Percentiles rank a stretch among this genome's conserved stretches.
Conservation (phyloP, 2,113 vertebrate species). For the Scomber colias region DNA sequence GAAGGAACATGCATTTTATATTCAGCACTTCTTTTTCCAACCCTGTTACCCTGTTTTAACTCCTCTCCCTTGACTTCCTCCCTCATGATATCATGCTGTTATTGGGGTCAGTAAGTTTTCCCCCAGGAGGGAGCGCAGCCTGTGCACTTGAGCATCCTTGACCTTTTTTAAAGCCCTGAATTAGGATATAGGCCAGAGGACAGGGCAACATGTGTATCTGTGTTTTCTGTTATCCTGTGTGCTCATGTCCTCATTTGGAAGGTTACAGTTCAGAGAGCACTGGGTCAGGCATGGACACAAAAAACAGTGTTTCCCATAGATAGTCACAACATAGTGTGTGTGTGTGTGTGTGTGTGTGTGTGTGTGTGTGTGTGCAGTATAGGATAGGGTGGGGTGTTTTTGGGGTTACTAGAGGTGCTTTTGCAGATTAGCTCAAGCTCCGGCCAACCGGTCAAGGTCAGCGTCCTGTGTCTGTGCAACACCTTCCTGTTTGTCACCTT, state of each 20-base stretch:
- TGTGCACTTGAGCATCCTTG: constrained; percentile 47
- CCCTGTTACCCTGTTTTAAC: constrained; percentile 3
- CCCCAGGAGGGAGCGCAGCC: constrained; percentile 1
- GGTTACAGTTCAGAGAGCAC: constrained; percentile 2
- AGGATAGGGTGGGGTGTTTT: not conserved
- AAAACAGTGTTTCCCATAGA: constrained; percentile 17
- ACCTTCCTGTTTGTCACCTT: constrained; percentile 79
- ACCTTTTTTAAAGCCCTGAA: constrained; percentile 21
- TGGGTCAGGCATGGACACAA: constrained; percentile 15
- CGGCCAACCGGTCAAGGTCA: constrained; percentile 47
- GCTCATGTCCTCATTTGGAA: constrained; percentile 16
- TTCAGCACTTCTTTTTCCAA: not conserved
- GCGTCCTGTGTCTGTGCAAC: constrained; percentile 59
- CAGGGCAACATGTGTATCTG: constrained; percentile 4
- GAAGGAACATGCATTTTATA: not conserved
- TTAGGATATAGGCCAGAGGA: not conserved
- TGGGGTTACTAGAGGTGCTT: constrained; percentile 29
- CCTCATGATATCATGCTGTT: not conserved
- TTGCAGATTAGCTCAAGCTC: constrained; percentile 51
- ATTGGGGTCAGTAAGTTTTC: constrained; percentile 15
- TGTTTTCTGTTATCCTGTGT: constrained; percentile 25
- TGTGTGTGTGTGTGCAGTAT: constrained; percentile 11
- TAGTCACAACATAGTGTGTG: not conserved
- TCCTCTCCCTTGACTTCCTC: not conserved
- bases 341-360: not conserved